Evolutionary conservation across 1,140 invertebrate species (phyloP).

Genomic region (Drosophila sulfurigaster): DNA sequence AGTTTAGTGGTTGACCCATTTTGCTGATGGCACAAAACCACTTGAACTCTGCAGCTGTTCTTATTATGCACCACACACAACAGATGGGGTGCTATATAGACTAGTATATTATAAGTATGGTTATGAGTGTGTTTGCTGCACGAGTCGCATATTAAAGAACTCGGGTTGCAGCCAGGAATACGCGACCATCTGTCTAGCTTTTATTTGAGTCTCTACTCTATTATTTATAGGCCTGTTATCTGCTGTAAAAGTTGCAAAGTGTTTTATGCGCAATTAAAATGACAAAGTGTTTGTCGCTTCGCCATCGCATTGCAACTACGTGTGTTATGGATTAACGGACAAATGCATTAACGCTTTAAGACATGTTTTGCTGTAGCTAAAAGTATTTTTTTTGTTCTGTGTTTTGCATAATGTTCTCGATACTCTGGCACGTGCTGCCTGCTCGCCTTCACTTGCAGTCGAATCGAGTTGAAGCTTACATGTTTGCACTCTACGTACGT

Average conservation of each 20-base stretch:
- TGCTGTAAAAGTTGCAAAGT: conserved; percentile 33
- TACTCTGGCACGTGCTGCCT: not conserved
- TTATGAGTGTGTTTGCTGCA: conserved; percentile 31
- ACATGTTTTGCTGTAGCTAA: not conserved
- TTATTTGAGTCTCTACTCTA: not conserved
- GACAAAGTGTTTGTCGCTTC: conserved; percentile 58
- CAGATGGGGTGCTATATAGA: conserved; percentile 4
- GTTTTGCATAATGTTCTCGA: conserved; percentile 29
- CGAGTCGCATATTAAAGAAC: conserved; percentile 66
- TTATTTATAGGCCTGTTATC: conserved; percentile 6
- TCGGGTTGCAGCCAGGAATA: conserved; percentile 9
- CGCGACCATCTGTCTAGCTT: not conserved
- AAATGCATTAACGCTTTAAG: conserved; percentile 55
- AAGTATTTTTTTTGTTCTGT: no score
- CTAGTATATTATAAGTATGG: not conserved
- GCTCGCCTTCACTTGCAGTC: conserved; percentile 6
- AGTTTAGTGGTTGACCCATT: conserved; percentile 39
- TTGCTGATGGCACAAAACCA: conserved; percentile 62
- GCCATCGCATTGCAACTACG: not conserved
- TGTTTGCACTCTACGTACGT: conserved; percentile 48
- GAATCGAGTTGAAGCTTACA: conserved; percentile 32
- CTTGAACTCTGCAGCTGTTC: conserved; percentile 49
- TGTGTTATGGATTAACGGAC: conserved; percentile 34
- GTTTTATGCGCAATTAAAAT: conserved; percentile 75
- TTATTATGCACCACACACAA: conserved; percentile 48